These are phyloP conservation scores for Hypena proboscidalis DNA, from an alignment of 2,888 invertebrate genomes.

Conservation along the genomic window DNA sequence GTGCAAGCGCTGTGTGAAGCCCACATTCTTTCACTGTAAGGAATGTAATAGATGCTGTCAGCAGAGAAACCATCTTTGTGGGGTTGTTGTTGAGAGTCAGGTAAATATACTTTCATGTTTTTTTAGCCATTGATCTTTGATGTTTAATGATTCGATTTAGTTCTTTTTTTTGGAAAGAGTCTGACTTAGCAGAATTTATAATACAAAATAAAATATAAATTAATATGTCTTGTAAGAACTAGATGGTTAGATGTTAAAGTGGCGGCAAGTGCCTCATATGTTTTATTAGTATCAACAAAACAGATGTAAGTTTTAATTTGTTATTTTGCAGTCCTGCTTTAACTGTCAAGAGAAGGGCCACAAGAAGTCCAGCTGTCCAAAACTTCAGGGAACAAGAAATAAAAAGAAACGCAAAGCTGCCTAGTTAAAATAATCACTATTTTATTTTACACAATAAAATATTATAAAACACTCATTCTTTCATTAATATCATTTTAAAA, in stretches of 20 bases:
- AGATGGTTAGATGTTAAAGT: too few relatives aligned
- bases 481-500: constrained; percentile 43
- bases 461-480: constrained; percentile 43
- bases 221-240: too few relatives aligned
- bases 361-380: constrained; percentile 82
- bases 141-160: too few relatives aligned
- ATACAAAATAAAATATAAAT: too few relatives aligned
- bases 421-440: constrained; percentile 42
- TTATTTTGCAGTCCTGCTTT: constrained; percentile 82
- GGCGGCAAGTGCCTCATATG: too few relatives aligned
- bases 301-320: constrained; percentile 2
- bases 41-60: constrained; percentile 88
- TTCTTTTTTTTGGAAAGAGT: too few relatives aligned
- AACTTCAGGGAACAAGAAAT: constrained; percentile 53
- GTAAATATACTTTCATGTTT: constrained; percentile 43
- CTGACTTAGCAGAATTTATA: too few relatives aligned
- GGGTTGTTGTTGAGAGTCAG: constrained; percentile 68
- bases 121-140: too few relatives aligned
- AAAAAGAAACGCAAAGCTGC: constrained; percentile 67
- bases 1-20: constrained; percentile 94
- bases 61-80: constrained; percentile 69
- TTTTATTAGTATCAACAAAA: constrained; percentile 1
- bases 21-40: constrained; percentile 92
- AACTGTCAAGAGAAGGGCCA: constrained; percentile 85
- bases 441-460: constrained; percentile 56